phyloP scores from a whole-genome alignment of 2,797 vertebrate species.

The Sylvia borin region DNA sequence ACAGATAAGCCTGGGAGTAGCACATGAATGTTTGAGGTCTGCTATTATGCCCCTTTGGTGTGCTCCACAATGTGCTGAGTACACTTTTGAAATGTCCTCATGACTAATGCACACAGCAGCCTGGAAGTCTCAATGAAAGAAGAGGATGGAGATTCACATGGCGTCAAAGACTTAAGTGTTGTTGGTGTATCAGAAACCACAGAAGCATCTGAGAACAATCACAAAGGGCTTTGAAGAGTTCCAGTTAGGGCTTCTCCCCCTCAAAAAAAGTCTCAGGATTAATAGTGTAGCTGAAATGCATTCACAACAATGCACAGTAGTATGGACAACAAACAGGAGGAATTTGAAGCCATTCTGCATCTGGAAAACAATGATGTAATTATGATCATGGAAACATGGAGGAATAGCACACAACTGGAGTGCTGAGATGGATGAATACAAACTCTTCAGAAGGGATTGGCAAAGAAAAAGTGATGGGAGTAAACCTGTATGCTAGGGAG shows the following conservation, averaged over 20 bases:
- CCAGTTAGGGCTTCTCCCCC: rapidly evolving
- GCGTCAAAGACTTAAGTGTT: background rate
- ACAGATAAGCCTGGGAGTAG: background rate
- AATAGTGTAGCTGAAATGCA: background rate
- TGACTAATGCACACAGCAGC: background rate
- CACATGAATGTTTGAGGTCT: rapidly evolving
- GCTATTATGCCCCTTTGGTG: rapidly evolving
- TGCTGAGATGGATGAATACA: background rate
- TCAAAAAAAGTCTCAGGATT: rapidly evolving
- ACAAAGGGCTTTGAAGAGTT: background rate
- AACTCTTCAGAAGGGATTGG: background rate
- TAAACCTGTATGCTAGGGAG: background rate
- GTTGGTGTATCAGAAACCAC: background rate
- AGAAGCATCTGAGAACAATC: background rate
- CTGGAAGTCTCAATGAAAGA: background rate
- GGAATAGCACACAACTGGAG: background rate
- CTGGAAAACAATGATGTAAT: background rate
- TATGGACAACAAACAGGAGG: background rate
- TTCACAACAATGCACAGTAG: background rate
- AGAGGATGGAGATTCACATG: rapidly evolving
- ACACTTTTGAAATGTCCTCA: background rate
- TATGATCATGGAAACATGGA: background rate
- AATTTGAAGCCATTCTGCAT: background rate
- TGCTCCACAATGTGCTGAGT: background rate
- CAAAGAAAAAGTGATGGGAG: background rate